Evolutionary conservation across 2,888 invertebrate genomes (phyloP).

Genomic region (Pyrgus malvae): DNA sequence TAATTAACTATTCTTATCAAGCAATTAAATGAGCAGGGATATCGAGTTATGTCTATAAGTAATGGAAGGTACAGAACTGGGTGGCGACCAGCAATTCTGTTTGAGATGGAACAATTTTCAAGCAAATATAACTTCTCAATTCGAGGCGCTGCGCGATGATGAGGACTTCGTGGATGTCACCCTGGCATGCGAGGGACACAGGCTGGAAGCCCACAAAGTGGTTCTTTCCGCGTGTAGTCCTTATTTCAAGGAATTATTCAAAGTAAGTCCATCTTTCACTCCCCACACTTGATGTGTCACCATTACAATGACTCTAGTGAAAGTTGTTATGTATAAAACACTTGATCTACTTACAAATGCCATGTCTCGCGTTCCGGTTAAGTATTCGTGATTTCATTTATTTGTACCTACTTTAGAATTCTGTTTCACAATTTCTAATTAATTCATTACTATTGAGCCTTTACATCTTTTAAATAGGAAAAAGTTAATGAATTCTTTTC

Average conservation of each 20-base stretch:
- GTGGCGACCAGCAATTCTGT: conserved; percentile 92
- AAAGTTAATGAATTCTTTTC: conserved; percentile 28
- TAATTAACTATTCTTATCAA: conserved; percentile 80
- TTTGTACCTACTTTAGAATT: conserved; percentile 79
- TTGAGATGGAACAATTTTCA: conserved; percentile 95
- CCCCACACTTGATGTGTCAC: conserved; percentile 82
- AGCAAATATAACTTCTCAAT: conserved; percentile 92
- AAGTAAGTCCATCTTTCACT: conserved; percentile 85
- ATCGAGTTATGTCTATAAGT: conserved; percentile 83
- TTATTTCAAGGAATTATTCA: conserved; percentile 92
- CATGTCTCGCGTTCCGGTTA: conserved; percentile 82
- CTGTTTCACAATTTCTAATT: conserved; percentile 80
- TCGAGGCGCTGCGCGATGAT: conserved; percentile 91
- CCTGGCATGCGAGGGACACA: conserved; percentile 91
- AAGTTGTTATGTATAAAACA: conserved; percentile 83
- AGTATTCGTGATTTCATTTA: conserved; percentile 82
- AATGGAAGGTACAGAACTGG: conserved; percentile 83
- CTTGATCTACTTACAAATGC: conserved; percentile 82
- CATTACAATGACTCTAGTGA: conserved; percentile 82
- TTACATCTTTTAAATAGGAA: conserved; percentile 35
- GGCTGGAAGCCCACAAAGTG: conserved; percentile 92
- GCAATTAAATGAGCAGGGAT: conserved; percentile 82
- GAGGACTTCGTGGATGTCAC: conserved; percentile 95
- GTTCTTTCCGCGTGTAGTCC: conserved; percentile 93
- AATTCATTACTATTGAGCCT: conserved; percentile 67